Base-by-base conservation (phyloP, 2,888 invertebrate species). In the Macroteleia sp. region DNA sequence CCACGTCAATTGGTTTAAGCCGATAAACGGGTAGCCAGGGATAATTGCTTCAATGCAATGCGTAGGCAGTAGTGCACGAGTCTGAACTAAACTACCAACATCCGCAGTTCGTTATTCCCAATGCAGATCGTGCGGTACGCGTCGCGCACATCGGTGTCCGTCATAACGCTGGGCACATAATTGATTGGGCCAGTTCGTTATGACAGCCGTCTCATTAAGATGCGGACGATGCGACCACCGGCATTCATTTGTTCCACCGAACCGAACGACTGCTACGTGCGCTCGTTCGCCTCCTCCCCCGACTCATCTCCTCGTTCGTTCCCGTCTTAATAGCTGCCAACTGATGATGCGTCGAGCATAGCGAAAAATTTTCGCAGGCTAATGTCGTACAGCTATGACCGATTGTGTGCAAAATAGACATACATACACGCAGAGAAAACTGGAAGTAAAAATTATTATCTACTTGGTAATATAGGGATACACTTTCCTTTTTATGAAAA, bases 191-290 rank as follows among this genome's bases (percentile, higher is more conserved):
- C 80, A 86, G 88, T 87, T 89, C 88, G 88, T 89, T 89, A 89
- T 89, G 89, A 88, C 88, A 88, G 86, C 77, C 85, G 86, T 86
- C 89, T 89, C 89, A 88, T 89, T 88, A 89, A 87, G 88, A 89
- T 89, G 88, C 88, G 86, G 82, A 84, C 81, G 80, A 82, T 82
- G 79, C 84, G 83, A 82, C 80, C 81, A 82, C 81, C 82, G 81
- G 80, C 86, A 81, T 84, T 87, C 86, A 82, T 86, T 88, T 87
- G 87, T 86, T 88, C 84, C 82, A 78, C 73, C 64, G 56, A 82
- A 81, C 80, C 83, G 80, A 84, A 85, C 84, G 82, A 78, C 67
- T 54, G 74, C 77, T 79, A 75, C 81, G 80, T 80, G 81, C 71
- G 59, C 57, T 44, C 66, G 48, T 39, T 28, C 41, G 8, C 14